Evolutionary conservation across 2,113 vertebrate species (phyloP), one percentile per base, ranked within the genome.

Genomic region (Lophotis ruficrista): DNA sequence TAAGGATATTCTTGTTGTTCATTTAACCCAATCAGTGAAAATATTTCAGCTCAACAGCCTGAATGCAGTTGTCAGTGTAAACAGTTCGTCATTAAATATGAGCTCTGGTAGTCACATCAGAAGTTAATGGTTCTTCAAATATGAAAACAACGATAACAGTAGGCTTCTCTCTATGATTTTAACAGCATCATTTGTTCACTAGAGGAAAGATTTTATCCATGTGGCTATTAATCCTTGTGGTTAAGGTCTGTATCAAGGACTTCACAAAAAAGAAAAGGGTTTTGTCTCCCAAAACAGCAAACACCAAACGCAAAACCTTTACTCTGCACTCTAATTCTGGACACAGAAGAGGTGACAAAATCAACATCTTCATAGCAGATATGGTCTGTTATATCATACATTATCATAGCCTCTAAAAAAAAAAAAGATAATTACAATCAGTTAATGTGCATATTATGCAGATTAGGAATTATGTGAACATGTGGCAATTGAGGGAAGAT

Each of bases 61-160:
- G 60, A 81, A 87, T 37, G 48, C 22, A 71, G 60, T 37, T 78
- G 87, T 81, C 76, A 83, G 37, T 68, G 51, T 78, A 94, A 96
- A 92, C 48, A 73, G 69, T 57, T 94, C n/a, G 45, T 93, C 77
- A 84, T 83, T 89, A 95, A 89, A 75, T 78, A 65, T 22, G 68
- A 89, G 35, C 60, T 79, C 60, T 84, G 60, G 43, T 9, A 95
- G 60, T 73, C 68, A 70, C 69, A 94, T 51, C 56, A 78, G 77
- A 89, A 90, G 80, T 90, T 94, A 94, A 94, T 89, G 28, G 19
- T 45, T 92, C 85, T 95, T 95, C 76, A 89, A 86, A 93, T 76
- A 61, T 68, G 72, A 92, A 89, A 90, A 92, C 68, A 72, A 94
- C 89, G 50, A 70, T 47, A 93, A 87, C 78, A 69, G 27, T 75